Percentiles rank a stretch among this genome's conserved stretches.
phyloP scores from a whole-genome alignment of 1,140 invertebrate genomes.

The Colletes gigas region DNA sequence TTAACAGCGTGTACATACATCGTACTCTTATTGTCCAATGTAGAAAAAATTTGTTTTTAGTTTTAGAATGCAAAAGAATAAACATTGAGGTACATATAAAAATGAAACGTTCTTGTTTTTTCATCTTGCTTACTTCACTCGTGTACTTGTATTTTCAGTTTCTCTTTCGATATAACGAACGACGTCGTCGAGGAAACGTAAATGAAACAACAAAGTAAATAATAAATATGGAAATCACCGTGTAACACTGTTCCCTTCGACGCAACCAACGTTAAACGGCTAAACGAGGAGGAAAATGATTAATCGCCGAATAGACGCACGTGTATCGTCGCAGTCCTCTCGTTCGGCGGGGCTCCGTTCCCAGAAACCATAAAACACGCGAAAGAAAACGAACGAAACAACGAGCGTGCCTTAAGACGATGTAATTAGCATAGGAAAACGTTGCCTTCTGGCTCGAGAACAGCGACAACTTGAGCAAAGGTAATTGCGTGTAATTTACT shows the following conservation, averaged over 20 bases:
- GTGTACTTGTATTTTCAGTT: no score
- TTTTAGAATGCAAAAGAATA: no score
- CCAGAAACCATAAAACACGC: background rate
- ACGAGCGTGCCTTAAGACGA: constrained; percentile 2
- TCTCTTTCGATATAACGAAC: no score
- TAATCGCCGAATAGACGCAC: background rate
- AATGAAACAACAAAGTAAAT: no score
- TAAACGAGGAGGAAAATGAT: background rate
- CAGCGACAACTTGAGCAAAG: constrained; percentile 26
- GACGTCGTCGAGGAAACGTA: no score
- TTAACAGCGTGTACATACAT: no score
- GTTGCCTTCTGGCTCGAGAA: constrained; percentile 3
- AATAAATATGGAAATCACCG: no score
- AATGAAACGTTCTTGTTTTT: no score
- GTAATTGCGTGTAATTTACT: constrained; percentile 47
- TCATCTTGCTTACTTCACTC: no score
- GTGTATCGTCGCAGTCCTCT: background rate
- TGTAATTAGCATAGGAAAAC: constrained; percentile 29
- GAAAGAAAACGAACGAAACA: background rate
- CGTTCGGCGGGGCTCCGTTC: background rate
- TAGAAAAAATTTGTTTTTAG: no score
- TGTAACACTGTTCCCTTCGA: background rate
- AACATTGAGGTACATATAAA: no score
- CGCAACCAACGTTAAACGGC: constrained; percentile 3
- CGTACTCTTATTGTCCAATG: no score